Evolutionary conservation across 2,888 invertebrate genomes (phyloP), one percentile per base, ranked within the genome.

Genomic region (Azorinus chamasolen): DNA sequence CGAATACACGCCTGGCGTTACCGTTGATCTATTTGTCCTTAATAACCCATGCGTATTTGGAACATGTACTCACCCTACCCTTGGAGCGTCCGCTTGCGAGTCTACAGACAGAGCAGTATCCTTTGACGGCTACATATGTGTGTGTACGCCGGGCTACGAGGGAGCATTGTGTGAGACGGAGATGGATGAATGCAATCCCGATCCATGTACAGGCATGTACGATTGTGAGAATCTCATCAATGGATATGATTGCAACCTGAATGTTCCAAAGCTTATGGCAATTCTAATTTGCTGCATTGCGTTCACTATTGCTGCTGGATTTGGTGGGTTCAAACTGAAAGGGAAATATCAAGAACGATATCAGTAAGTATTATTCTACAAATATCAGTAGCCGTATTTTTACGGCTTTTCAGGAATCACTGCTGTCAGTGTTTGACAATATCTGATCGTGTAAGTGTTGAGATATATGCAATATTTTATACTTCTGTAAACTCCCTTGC

Each of bases 111-210:
- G 86, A 27, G 63, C 84, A 0, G 18, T 10, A 8, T 79, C 75
- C 8, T 86, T 83, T 51, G 62, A 71, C n/a, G 27, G 50, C 0
- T 84, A 66, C 50, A 24, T 14, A 0, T 86, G 86, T 54, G 32
- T 64, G 0, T 86, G 86, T 73, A n/a, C 59, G n/a, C 45, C 64
- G 4, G 86, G 86, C 0, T 86, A 84, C 45, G 53, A 71, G 14
- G 84, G 71, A 2, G 43, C 71, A 18, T 83, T 78, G 79, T 85
- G 85, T 46, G 62, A 85, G 46, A 79, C 48, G 3, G 81, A 85
- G 16, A 82, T 73, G 6, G 65, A 85, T 48, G 85, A 85, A 62
- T 83, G 83, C 57, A 20, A 61, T 2, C 25, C 55, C 3, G 61
- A 58, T 0, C 81, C 83, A 6, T 85, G 85, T 64, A 63, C 80